Conservation (phyloP, 1,140 invertebrate genomes). For the Varroa destructor region DNA sequence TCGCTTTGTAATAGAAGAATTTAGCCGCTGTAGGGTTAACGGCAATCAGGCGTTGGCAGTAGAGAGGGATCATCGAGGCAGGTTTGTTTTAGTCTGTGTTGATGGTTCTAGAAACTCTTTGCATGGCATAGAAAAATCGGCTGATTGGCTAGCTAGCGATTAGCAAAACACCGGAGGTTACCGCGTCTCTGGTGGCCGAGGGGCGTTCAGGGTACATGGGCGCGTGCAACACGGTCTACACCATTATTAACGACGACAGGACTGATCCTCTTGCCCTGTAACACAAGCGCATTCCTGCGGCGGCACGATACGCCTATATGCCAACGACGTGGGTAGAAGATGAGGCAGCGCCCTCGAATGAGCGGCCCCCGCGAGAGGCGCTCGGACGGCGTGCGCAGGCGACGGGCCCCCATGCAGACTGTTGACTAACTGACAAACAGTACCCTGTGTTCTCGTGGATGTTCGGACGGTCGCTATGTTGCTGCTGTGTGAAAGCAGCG, state of each 20-base stretch:
- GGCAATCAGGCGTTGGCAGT: too few species aligned
- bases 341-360: not conserved
- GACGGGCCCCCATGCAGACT: not conserved
- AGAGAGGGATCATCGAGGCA: too few species aligned
- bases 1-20: too few species aligned
- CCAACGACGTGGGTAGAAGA: not conserved
- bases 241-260: not conserved
- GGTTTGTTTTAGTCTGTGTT: not conserved
- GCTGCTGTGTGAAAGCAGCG: slow-evolving; percentile 7
- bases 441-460: not conserved
- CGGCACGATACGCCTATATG: not conserved
- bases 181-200: too few species aligned
- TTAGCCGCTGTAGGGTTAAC: too few species aligned
- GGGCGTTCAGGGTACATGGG: too few species aligned
- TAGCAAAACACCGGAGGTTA: too few species aligned
- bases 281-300: not conserved
- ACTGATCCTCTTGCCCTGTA: not conserved
- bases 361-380: not conserved
- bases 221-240: not conserved
- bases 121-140: too few species aligned
- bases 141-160: too few species aligned
- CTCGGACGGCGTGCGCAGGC: not conserved
- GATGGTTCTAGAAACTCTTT: slow-evolving; percentile 11
- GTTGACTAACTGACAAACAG: not conserved
- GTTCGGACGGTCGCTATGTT: slow-evolving; percentile 18